Conservation (phyloP, 1,140 invertebrate species). For the Drosophila pseudoananassae region DNA sequence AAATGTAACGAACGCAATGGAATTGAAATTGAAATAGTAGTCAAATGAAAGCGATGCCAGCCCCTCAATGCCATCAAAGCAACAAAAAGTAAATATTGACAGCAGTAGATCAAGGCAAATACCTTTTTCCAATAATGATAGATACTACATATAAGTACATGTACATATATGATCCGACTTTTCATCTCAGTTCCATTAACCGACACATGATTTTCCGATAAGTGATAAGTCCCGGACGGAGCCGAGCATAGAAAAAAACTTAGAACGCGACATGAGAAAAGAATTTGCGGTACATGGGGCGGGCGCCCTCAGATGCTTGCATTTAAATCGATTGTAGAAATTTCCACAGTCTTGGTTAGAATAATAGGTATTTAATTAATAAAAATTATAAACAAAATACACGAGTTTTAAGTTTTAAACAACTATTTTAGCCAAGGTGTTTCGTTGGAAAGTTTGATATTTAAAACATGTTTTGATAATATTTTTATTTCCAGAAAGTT, state of each 20-base stretch:
- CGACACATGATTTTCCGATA: constrained; percentile 43
- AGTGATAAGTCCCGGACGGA: constrained; percentile 51
- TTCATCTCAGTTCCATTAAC: not conserved
- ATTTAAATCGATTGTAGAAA: constrained; percentile 2
- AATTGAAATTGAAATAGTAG: constrained; percentile 38
- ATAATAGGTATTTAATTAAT: not conserved
- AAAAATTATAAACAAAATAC: too few species aligned
- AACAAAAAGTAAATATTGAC: not conserved
- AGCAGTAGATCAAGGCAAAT: constrained; percentile 31
- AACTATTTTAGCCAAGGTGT: too few species aligned
- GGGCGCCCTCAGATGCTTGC: constrained; percentile 6
- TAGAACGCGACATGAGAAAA: constrained; percentile 35
- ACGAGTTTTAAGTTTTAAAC: too few species aligned
- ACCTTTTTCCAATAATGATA: not conserved
- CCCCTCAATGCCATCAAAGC: constrained; percentile 28
- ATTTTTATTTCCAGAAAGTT: too few species aligned
- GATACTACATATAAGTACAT: not conserved
- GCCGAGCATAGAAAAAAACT: constrained; percentile 6
- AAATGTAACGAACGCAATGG: constrained; percentile 35
- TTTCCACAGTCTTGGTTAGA: not conserved
- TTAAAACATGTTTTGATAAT: too few species aligned
- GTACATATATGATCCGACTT: constrained; percentile 4
- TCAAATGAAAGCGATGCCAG: constrained; percentile 42
- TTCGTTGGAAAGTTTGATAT: too few species aligned
- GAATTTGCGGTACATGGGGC: constrained; percentile 31